Base-by-base conservation (phyloP, 2,888 invertebrate genomes). In the Dynastes grantii region DNA sequence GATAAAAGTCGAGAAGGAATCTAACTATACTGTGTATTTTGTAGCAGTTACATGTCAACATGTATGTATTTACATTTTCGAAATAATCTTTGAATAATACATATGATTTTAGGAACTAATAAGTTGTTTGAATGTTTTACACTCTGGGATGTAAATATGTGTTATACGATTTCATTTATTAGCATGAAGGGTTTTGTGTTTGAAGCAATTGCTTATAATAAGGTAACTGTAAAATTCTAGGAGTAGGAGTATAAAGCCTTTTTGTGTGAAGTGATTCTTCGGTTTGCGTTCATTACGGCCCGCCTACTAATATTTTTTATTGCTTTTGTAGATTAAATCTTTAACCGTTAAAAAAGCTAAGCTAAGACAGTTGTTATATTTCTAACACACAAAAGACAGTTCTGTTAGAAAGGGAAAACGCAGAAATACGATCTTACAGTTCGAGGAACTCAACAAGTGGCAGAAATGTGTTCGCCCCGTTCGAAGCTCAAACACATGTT, bases 381-480 rank as follows among this genome's bases (percentile, higher is more conserved):
- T 63, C 63, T 29, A 63, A 16, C 3, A 32, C 13, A 32, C 45
- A 45, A 45, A 45, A 45, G 45, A 45, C 63, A 13, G 29, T 63
- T 32, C 27, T 16, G 45, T 49, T 32, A 71, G 49, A 53, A 27
- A 32, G 53, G 55, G 53, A 55, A 51, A 53, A 55, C 22, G 53
- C 32, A 53, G 53, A 71, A 16, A 55, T 29, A 37, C 49, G 53
- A n/a, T 32, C 55, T 22, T 53, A 16, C 13, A 51, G 53, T 71
- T 55, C 70, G 53, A 71, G 70, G 70, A 71, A 71, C 55, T 71
- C 70, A 71, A 71, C 70, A 71, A 71, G 70, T 71, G 70, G 70
- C 70, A 37, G 70, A 71, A 71, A 71, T 71, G 16, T 71, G 70
- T 71, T 51, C 55, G 70, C 32, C 70, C 70, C 16, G 53, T 71